phyloP scores from a whole-genome alignment of 2,888 invertebrate species.

The Luffia ferchaultella region DNA sequence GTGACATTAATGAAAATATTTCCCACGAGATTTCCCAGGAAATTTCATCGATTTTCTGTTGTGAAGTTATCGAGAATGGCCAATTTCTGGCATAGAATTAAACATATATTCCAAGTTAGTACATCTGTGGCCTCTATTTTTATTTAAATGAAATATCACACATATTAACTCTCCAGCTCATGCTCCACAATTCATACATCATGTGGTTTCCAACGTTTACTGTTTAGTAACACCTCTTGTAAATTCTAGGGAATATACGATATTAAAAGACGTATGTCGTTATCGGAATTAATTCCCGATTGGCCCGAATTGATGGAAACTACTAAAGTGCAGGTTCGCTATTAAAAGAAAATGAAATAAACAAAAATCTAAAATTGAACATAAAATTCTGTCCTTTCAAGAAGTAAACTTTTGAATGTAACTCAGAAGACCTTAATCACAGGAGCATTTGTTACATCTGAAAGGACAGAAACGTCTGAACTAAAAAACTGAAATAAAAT shows the following conservation, averaged over 20 bases:
- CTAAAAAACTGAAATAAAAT: neutral
- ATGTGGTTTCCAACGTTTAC: neutral
- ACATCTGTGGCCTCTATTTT: neutral
- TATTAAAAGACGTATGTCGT: slow-evolving; percentile 73
- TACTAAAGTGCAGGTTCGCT: slow-evolving; percentile 75
- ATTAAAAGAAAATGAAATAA: slow-evolving; percentile 36
- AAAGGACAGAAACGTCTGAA: neutral
- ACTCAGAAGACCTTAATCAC: neutral
- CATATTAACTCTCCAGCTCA: neutral
- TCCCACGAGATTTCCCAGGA: no score
- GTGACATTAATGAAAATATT: no score
- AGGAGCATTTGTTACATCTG: neutral
- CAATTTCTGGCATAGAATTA: slow-evolving; percentile 11
- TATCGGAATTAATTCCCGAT: slow-evolving; percentile 78
- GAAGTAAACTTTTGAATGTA: slow-evolving; percentile 17
- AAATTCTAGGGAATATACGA: slow-evolving; percentile 73
- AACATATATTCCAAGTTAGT: slow-evolving; percentile 6
- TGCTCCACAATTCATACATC: neutral
- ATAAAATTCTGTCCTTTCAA: slow-evolving; percentile 29
- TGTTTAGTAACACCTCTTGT: slow-evolving; percentile 10
- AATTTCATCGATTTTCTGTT: no score
- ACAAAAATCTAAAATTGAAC: slow-evolving; percentile 29
- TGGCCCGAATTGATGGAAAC: slow-evolving; percentile 77
- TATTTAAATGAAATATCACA: neutral
- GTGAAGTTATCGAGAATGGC: no score